Evolutionary conservation across 1,140 invertebrate genomes (phyloP).

Genomic region (Drosophila sp.): DNA sequence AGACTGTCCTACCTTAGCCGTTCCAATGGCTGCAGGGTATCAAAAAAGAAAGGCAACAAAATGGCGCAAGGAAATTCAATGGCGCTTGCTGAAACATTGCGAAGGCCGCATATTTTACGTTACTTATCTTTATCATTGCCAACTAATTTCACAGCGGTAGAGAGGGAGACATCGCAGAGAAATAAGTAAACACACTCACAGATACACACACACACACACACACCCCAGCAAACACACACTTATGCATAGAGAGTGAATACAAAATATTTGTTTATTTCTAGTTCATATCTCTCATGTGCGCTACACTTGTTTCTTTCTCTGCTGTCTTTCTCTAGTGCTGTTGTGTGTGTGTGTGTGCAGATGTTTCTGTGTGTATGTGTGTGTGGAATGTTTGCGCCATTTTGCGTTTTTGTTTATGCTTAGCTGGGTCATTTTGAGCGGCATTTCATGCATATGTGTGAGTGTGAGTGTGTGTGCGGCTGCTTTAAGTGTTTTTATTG

Average conservation of each 20-base stretch:
- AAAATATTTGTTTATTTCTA: slow-evolving; percentile 83
- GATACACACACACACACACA: slow-evolving; percentile 5
- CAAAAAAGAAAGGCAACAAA: slow-evolving; percentile 44
- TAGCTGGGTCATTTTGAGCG: slow-evolving; percentile 73
- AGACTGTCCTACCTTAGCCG: no score
- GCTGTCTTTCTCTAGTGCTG: slow-evolving; percentile 11
- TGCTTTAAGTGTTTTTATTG: slow-evolving; percentile 80
- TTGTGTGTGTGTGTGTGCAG: slow-evolving; percentile 17
- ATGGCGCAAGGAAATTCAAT: slow-evolving; percentile 65
- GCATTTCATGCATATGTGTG: slow-evolving; percentile 27
- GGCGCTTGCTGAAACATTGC: slow-evolving; percentile 75
- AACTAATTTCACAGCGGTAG: slow-evolving; percentile 75
- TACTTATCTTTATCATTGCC: slow-evolving; percentile 83
- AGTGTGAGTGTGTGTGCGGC: slow-evolving; percentile 29
- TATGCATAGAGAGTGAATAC: slow-evolving; percentile 38
- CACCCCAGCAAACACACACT: slow-evolving; percentile 15
- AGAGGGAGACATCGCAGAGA: slow-evolving; percentile 3
- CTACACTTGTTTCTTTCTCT: slow-evolving; percentile 67
- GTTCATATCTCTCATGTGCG: slow-evolving; percentile 81
- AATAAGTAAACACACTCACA: slow-evolving; percentile 39
- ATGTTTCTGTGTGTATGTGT: slow-evolving; percentile 41
- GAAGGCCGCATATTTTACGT: slow-evolving; percentile 81
- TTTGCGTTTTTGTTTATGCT: slow-evolving; percentile 83
- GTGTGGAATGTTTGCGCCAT: slow-evolving; percentile 76
- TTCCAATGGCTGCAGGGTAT: neutral